Evolutionary conservation across 2,113 vertebrate species (phyloP), one percentile per base, ranked within the genome.

Genomic region (Oceanodroma tethys): DNA sequence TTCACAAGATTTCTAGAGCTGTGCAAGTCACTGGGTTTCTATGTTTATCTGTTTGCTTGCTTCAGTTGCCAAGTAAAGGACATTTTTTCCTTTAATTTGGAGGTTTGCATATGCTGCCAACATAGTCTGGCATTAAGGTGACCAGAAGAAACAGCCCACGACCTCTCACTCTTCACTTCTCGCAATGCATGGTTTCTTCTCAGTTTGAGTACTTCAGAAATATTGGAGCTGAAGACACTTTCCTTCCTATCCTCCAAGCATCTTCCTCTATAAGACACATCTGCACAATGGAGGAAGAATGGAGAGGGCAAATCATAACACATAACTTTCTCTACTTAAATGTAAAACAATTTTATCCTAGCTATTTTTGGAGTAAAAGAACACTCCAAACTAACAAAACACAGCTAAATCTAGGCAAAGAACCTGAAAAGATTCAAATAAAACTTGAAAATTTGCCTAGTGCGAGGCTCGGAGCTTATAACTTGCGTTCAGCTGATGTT

Each of bases 401-500:
- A 18, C 34, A 62, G 30, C 47, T 53, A 53, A 74, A 36, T 42
- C 32, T 29, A 14, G 6, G 16, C 42, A 63, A 55, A 55, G 30
- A 75, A 19, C 9, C 42, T 56, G 55, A 50, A 43, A 75, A 62
- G 15, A 18, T 43, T 56, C 18, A 38, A 81, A 32, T 34, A 55
- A 81, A 81, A 62, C 7, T 17, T 60, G 30, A 48, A 43, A 38
- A 50, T 43, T 70, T 50, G 7, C 13, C n/a, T 63, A 34, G 16
- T 17, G 22, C 0, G 1, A 36, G n/a, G 56, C 8, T 38, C 4
- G 0, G 25, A 67, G 40, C 30, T 74, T 47, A 3, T 8, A 42
- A 32, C 15, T 68, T 32, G 13, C 1, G 1, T 66, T 66, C 29
- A 16, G 16, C 13, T 30, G 27, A 30, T n/a, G 50, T 56, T 52